These are phyloP conservation scores for Turnix velox DNA, from an alignment of 2,113 vertebrate genomes.

Conservation along the genomic window DNA sequence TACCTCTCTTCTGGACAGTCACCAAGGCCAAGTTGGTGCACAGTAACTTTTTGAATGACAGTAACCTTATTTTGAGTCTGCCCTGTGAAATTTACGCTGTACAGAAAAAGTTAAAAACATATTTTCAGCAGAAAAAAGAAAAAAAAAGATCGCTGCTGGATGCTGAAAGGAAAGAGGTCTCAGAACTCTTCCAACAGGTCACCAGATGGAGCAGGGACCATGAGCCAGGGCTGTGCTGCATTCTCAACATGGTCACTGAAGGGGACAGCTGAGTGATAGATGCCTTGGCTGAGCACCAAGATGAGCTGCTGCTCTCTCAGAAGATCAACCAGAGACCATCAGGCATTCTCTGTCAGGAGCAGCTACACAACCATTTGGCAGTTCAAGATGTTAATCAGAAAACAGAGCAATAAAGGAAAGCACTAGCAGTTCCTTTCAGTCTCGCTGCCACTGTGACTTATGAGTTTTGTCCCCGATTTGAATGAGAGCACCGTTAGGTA, in stretches of 20 bases:
- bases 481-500: neutral
- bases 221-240: neutral
- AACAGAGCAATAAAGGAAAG: constrained; percentile 5
- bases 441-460: neutral
- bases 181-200: neutral
- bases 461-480: neutral
- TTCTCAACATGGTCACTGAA: neutral
- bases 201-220: neutral
- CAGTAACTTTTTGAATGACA: neutral
- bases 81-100: neutral
- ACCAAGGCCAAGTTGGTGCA: neutral
- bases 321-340: constrained; percentile 11
- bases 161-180: neutral
- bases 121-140: neutral
- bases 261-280: neutral
- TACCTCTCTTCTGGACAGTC: neutral
- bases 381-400: constrained; percentile 37
- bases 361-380: constrained; percentile 5
- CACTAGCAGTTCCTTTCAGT: neutral
- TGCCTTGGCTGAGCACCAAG: constrained; percentile 16
- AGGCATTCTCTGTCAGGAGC: neutral
- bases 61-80: neutral
- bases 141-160: neutral
- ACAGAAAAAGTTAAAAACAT: neutral
- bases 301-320: constrained; percentile 19